These are phyloP conservation scores for Syrmaticus mikado DNA, from an alignment of 2,113 vertebrate species.

Conservation along the genomic window DNA sequence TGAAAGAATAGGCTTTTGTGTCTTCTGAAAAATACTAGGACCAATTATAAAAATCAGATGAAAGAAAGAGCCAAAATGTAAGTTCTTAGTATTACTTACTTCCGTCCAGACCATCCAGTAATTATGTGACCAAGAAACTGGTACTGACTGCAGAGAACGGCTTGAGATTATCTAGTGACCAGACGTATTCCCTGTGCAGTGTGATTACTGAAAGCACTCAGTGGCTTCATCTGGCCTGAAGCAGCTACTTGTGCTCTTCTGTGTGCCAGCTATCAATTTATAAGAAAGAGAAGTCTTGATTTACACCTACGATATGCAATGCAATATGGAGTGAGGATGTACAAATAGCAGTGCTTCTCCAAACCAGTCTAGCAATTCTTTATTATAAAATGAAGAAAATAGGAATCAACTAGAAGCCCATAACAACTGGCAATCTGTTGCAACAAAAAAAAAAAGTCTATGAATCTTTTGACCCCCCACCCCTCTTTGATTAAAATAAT, in stretches of 20 bases:
- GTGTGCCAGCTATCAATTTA: rapidly evolving
- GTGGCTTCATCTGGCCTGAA: neutral
- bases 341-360: neutral
- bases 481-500: too few species aligned
- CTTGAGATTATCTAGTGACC: neutral
- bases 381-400: neutral
- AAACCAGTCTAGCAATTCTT: neutral
- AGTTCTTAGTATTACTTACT: neutral
- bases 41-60: neutral
- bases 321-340: rapidly evolving
- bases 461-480: too few species aligned
- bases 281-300: neutral
- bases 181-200: neutral
- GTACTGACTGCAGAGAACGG: neutral
- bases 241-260: neutral
- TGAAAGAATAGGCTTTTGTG: neutral
- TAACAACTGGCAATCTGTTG: neutral
- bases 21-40: neutral
- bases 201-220: neutral
- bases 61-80: neutral
- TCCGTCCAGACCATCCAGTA: neutral
- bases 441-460: neutral
- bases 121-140: neutral
- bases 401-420: neutral
- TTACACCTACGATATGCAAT: neutral